phyloP scores from a whole-genome alignment of 2,113 vertebrate species.

The Picathartes gymnocephalus region DNA sequence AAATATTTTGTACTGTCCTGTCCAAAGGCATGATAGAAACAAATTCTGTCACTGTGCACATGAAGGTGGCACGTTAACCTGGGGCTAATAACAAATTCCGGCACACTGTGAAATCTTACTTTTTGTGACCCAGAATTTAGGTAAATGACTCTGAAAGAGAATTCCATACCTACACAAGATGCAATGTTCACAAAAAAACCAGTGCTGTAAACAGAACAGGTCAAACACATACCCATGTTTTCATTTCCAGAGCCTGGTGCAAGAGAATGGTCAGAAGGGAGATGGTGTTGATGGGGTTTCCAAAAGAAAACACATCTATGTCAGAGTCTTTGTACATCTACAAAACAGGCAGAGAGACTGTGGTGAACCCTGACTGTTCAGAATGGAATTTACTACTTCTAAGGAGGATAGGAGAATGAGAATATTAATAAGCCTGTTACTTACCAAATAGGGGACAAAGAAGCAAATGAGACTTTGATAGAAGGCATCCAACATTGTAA shows the following conservation, averaged over 20 bases:
- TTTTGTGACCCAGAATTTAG: background rate
- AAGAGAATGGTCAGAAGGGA: constrained; percentile 88
- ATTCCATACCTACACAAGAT: background rate
- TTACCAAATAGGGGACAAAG: constrained; percentile 91
- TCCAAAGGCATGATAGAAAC: background rate
- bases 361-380: background rate
- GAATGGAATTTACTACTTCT: background rate
- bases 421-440: background rate
- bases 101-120: background rate
- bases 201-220: background rate
- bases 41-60: background rate
- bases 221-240: constrained; percentile 84
- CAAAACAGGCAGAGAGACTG: background rate
- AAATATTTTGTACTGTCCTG: background rate
- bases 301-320: constrained; percentile 86
- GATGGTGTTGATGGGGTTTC: constrained; percentile 86
- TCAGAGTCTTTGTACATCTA: constrained; percentile 84
- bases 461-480: constrained; percentile 94
- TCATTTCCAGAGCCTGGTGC: constrained; percentile 92
- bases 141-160: background rate
- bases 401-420: background rate
- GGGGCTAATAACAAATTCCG: background rate
- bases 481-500: constrained; percentile 87
- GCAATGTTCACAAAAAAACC: background rate
- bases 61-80: background rate